These are phyloP conservation scores for Aphidius ervi DNA, from an alignment of 1,140 invertebrate genomes.

Conservation along the genomic window DNA sequence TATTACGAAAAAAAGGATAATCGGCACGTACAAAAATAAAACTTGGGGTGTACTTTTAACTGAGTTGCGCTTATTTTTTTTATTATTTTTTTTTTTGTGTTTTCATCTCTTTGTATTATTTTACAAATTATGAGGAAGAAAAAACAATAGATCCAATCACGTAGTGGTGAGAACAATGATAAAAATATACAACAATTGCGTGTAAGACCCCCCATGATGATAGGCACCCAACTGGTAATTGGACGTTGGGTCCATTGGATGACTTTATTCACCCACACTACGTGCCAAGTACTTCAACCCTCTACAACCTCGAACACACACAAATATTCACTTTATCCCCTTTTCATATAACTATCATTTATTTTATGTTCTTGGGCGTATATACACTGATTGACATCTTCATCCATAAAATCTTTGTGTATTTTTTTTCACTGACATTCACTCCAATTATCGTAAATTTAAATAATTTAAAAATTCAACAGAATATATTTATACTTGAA, in stretches of 20 bases:
- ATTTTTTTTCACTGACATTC: too few species aligned
- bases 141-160: slow-evolving; percentile 53
- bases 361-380: too few species aligned
- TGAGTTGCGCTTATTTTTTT: background rate
- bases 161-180: slow-evolving; percentile 43
- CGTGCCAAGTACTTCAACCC: slow-evolving; percentile 50
- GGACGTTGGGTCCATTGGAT: slow-evolving; percentile 38
- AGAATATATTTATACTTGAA: too few species aligned
- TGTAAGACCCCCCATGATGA: slow-evolving; percentile 52
- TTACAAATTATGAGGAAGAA: slow-evolving; percentile 32
- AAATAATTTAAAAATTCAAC: too few species aligned
- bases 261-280: slow-evolving; percentile 27
- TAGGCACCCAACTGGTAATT: slow-evolving; percentile 49
- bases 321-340: too few species aligned
- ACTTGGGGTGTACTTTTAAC: background rate
- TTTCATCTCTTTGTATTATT: slow-evolving; percentile 28
- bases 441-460: too few species aligned
- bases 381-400: too few species aligned
- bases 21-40: slow-evolving; percentile 14
- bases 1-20: slow-evolving; percentile 10
- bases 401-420: too few species aligned
- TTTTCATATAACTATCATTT: too few species aligned
- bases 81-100: slow-evolving; percentile 27
- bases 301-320: slow-evolving; percentile 23
- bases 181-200: slow-evolving; percentile 51